Evolutionary conservation across 2,888 invertebrate species (phyloP).

Genomic region (Mesorhabditis belari): DNA sequence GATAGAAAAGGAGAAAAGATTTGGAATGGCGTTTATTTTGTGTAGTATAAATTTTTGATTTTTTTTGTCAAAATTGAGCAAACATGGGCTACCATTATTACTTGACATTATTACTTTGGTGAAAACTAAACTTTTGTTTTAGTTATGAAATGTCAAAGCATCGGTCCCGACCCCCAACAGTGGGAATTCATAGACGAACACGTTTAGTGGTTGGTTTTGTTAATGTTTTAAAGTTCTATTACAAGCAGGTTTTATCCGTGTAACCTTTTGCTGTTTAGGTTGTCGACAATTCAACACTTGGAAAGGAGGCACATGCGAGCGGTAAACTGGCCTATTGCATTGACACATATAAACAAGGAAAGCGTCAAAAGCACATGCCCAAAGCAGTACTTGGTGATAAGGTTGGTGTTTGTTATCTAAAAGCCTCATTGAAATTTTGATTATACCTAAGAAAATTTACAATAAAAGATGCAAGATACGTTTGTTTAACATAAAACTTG

Average conservation of each 20-base stretch:
- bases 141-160: conserved; percentile 49
- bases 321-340: conserved; percentile 83
- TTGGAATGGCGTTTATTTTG: conserved; percentile 50
- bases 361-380: conserved; percentile 47
- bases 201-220: conserved; percentile 14
- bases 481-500: neutral
- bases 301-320: conserved; percentile 76
- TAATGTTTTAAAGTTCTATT: neutral
- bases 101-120: neutral
- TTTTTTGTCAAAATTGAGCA: neutral
- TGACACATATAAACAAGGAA: conserved; percentile 78
- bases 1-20: conserved; percentile 23
- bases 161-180: conserved; percentile 42
- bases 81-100: neutral
- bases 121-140: conserved; percentile 7
- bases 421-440: conserved; percentile 1
- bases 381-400: conserved; percentile 50
- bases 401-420: conserved; percentile 13
- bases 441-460: neutral
- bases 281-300: conserved; percentile 92
- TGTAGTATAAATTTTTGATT: conserved; percentile 16
- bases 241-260: neutral
- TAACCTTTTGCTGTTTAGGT: conserved; percentile 57
- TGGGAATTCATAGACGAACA: conserved; percentile 47
- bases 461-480: neutral